These are phyloP conservation scores for Sturnira hondurensis DNA, from an alignment of 2,113 vertebrate species.

Conservation along the genomic window DNA sequence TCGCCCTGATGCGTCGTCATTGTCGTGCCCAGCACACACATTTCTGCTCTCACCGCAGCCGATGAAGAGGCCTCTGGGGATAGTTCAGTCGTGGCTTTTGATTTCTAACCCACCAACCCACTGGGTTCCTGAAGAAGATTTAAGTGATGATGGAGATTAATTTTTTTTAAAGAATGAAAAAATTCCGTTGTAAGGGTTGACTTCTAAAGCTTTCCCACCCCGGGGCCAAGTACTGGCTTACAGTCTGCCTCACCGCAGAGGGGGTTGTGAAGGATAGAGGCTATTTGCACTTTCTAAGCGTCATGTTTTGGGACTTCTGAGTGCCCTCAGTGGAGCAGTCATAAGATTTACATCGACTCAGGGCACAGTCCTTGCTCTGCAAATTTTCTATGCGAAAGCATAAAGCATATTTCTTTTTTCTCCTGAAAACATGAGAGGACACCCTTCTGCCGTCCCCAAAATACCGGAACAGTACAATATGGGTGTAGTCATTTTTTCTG, in stretches of 20 bases:
- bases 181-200: not conserved
- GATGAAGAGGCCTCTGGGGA: not conserved
- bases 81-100: not conserved
- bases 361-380: not conserved
- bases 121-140: not conserved
- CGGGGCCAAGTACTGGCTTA: not conserved
- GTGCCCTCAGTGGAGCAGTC: not conserved
- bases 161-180: not conserved
- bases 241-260: not conserved
- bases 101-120: constrained; percentile 30
- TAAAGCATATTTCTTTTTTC: not conserved
- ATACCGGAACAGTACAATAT: not conserved
- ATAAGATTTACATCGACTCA: not conserved
- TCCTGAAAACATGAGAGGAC: not conserved
- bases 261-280: not conserved
- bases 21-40: fast-evolving
- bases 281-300: not conserved
- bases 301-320: not conserved
- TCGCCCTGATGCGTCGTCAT: not conserved
- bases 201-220: not conserved
- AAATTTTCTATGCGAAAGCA: not conserved
- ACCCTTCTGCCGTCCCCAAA: not conserved
- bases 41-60: not conserved
- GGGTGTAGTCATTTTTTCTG: not conserved
- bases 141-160: fast-evolving